Conservation (phyloP, 2,113 vertebrate species). For the Heloderma charlesbogerti region DNA sequence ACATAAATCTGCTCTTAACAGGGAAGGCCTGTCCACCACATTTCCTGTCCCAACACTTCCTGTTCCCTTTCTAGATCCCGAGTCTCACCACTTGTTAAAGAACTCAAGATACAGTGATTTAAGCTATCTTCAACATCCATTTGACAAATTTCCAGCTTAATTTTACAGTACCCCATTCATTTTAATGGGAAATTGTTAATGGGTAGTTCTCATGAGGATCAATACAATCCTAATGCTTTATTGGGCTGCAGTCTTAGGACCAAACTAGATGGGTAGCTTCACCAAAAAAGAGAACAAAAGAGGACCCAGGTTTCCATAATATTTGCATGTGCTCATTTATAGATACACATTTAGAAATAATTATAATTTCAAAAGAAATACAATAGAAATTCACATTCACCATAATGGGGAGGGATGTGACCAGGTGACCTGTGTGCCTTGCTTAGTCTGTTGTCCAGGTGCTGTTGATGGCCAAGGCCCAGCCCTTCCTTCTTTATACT, state of each 20-base stretch:
- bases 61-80: too few species aligned
- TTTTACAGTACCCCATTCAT: not conserved
- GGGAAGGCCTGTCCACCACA: too few species aligned
- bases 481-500: too few species aligned
- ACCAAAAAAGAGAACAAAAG: not conserved
- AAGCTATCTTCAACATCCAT: not conserved
- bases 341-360: too few species aligned
- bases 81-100: too few species aligned
- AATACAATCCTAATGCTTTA: not conserved
- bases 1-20: too few species aligned
- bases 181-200: not conserved
- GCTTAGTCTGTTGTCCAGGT: not conserved
- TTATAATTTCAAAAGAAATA: not conserved
- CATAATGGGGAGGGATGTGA: not conserved
- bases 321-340: not conserved
- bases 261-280: not conserved
- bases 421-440: not conserved
- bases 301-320: not conserved
- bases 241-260: not conserved
- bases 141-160: not conserved
- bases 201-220: not conserved
- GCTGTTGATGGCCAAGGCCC: not conserved
- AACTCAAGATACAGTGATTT: too few species aligned
- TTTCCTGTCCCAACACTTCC: too few species aligned
- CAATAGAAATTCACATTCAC: not conserved